Base-by-base conservation (phyloP, 2,888 invertebrate species). In the Iphiclides podalirius region DNA sequence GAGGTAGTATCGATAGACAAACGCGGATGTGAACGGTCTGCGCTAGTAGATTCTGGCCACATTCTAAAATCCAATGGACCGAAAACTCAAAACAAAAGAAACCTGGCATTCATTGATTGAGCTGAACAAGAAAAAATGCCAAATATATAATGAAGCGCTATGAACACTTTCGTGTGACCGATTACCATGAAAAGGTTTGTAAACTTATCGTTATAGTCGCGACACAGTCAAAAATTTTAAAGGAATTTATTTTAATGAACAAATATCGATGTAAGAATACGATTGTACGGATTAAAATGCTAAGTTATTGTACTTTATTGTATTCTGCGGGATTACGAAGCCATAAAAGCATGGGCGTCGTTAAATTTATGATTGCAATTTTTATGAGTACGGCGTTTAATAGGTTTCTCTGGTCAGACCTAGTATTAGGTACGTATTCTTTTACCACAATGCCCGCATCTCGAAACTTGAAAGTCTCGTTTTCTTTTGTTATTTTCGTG, bases 361-460 rank as follows among this genome's bases (percentile, higher is more conserved):
- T 51, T 41, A 51, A 51, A 51, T 41, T 41, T 51, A 20, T 23
- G 15, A 46, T 45, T 45, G 45, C 45, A 16, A 36, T 50, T 50
- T 51, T 51, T 46, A 51, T 51, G 45, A 45, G 31, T 46, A 51
- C 45, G 28, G 43, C 39, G 12, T 51, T 51, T 36, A 51, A 51
- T 59, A 58, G 31, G 56, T 53, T 45, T 49, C 55, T 53, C 31
- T 33, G 45, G 50, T 41, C 37, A 46, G 36, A 35, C 13, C 45
- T 46, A 45, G 50, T 33, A 45, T 50, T 50, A 36, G 39, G 31
- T 51, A 36, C 36, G 38, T 45, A 45, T 50, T 50, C 50, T 53
- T 57, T 66, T 52, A 65, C 73, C 72, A 64, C 72, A 73, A 58
- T 56, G 60, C 75, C 75, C 72, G 72, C 72, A 75, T 66, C 53